Evolutionary conservation across 2,888 invertebrate genomes (phyloP), one percentile per base, ranked within the genome.

Genomic region (Siphlonurus alternatus): DNA sequence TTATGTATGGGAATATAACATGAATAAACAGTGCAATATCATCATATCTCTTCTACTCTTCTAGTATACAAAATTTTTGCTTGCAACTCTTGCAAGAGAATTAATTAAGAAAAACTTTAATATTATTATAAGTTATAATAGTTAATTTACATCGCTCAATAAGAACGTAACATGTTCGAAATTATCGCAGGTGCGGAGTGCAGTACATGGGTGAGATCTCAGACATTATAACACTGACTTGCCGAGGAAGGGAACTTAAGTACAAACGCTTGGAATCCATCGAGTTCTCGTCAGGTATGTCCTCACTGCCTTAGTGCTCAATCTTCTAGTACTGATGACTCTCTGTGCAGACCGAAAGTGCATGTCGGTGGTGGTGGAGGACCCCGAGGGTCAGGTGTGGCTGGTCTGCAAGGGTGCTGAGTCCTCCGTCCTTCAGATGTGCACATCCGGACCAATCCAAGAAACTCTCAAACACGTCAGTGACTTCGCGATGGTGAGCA

Each of bases 301-400:
- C 25, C n/a, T 24, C 22, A 24, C 24, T 18, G 1, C n/a, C 59
- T 5, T 59, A 51, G 54, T 2, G 62, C 2, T 18, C 22, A 64
- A 51, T 20, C 10, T 2, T 61, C 62, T 24, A 53, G 15, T n/a
- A n/a, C 53, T 23, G 23, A 15, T 10, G 25, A 38, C 24, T 65
- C 61, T 64, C 59, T 63, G 69, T 68, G 38, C 69, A 76, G 89
- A 89, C 72, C 83, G 94, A 25, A 93, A 93, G 74, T 79, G 93
- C 65, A 95, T 95, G 95, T 94, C 94, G 19, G 87, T 94, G 63
- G 86, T 95, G 66, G 81, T 95, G 0, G 82, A 84, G 71, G 88
- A 88, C 72, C 76, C 77, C 24, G 75, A 79, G 69, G 85, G 81
- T 25, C 80, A 82, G 75, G 80, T 86, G 65, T 86, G 84, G 82